These are phyloP conservation scores for Actenoides lindsayi DNA, from an alignment of 2,113 vertebrate genomes.

Conservation along the genomic window DNA sequence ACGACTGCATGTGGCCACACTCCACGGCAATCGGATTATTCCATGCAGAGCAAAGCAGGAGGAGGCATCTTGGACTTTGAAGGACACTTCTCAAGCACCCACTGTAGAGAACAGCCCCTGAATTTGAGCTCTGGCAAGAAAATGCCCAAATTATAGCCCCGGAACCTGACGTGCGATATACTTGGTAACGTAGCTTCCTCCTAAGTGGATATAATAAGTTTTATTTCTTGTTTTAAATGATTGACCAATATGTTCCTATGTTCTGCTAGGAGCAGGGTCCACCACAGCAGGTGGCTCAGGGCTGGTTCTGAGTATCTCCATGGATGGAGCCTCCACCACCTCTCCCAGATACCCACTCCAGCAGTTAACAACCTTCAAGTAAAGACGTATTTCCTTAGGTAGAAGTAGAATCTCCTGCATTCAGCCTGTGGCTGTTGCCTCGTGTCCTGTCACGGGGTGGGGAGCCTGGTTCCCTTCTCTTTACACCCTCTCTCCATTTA, in stretches of 20 bases:
- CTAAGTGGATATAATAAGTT: not conserved
- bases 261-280: not conserved
- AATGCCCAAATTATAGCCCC: not conserved
- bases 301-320: not conserved
- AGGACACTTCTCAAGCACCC: not conserved
- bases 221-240: not conserved
- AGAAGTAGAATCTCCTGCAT: not conserved
- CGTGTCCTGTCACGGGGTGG: not conserved
- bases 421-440: not conserved
- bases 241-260: not conserved
- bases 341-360: no score
- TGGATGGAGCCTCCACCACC: not conserved
- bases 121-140: not conserved
- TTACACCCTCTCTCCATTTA: no score
- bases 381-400: not conserved
- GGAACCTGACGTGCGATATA: not conserved
- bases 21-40: not conserved
- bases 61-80: not conserved
- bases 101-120: not conserved
- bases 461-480: not conserved
- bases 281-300: not conserved
- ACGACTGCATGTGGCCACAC: not conserved
- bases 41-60: not conserved
- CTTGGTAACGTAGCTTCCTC: no score
- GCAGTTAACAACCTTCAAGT: no score